Evolutionary conservation across 1,140 invertebrate genomes (phyloP).

Genomic region (Neodiprion pinetum): DNA sequence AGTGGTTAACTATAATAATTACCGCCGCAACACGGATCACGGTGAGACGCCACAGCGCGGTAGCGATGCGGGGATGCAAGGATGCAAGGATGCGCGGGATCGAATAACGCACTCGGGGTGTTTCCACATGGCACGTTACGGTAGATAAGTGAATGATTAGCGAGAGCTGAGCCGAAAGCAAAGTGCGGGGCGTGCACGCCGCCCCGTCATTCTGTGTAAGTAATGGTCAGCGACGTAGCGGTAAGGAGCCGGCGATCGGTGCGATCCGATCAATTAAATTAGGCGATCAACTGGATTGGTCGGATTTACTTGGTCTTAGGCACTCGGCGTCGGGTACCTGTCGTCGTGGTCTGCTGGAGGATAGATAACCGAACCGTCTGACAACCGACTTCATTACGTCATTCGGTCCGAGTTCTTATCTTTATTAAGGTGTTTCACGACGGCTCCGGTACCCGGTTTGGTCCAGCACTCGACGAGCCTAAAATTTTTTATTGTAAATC

Average conservation of each 20-base stretch:
- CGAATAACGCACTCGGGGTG: background rate
- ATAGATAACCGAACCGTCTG: background rate
- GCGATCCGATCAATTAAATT: background rate
- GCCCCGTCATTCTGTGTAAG: background rate
- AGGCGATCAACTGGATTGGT: background rate
- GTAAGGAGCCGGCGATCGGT: background rate
- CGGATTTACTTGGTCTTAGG: background rate
- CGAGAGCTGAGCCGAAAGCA: background rate
- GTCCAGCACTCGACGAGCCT: background rate
- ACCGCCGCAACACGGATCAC: background rate
- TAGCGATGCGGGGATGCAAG: background rate
- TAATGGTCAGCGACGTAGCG: background rate
- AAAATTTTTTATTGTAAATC: background rate
- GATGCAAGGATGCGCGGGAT: background rate
- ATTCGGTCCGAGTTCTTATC: background rate
- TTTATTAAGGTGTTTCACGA: background rate
- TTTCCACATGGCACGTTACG: background rate
- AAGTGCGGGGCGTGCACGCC: background rate
- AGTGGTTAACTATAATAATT: background rate
- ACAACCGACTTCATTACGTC: background rate
- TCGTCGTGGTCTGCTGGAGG: background rate
- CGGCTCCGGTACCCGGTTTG: too few relatives aligned
- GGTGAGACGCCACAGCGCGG: background rate
- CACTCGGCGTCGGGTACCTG: too few relatives aligned
- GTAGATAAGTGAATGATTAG: background rate